Percentiles rank a stretch among this genome's conserved stretches.
These are phyloP conservation scores for Atherinomorus stipes DNA, from an alignment of 2,113 vertebrate species.

Conservation along the genomic window DNA sequence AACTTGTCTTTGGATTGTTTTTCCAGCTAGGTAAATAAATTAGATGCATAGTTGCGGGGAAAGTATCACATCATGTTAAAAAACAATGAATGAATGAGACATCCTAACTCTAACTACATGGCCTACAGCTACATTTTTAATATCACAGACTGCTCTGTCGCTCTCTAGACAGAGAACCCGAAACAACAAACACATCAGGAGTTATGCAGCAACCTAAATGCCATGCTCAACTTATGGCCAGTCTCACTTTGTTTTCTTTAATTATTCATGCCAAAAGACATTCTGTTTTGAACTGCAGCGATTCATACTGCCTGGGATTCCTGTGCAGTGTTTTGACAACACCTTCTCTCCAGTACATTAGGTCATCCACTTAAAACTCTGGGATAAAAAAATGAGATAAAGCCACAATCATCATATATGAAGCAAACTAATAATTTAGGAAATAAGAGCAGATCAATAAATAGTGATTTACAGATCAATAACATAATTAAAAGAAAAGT, in stretches of 20 bases:
- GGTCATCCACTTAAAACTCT: slow-evolving; percentile 1
- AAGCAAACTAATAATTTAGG: slow-evolving; percentile 6
- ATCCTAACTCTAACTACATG: neutral
- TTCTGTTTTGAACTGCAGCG: slow-evolving; percentile 8
- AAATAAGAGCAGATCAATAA: neutral
- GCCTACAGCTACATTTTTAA: neutral
- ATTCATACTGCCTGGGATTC: neutral
- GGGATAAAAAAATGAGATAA: slow-evolving; percentile 16
- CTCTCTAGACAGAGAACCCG: neutral
- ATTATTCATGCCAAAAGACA: slow-evolving; percentile 26
- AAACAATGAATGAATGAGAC: neutral
- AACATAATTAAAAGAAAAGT: neutral
- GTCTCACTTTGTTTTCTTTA: slow-evolving; percentile 11
- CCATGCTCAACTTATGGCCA: neutral
- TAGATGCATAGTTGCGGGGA: no score
- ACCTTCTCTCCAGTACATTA: neutral
- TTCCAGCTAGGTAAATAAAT: no score
- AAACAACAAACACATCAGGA: slow-evolving; percentile 20
- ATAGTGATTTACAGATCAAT: slow-evolving; percentile 28
- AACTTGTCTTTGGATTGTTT: no score
- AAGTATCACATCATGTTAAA: neutral
- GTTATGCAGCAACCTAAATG: slow-evolving; percentile 5
- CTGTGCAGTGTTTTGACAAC: slow-evolving; percentile 19
- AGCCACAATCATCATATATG: neutral
- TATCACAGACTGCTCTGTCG: neutral